Evolutionary conservation across 30 jellyfish, hydroid and myxozoan genomes (phyloP).

Genomic region (Hydra vulgaris): DNA sequence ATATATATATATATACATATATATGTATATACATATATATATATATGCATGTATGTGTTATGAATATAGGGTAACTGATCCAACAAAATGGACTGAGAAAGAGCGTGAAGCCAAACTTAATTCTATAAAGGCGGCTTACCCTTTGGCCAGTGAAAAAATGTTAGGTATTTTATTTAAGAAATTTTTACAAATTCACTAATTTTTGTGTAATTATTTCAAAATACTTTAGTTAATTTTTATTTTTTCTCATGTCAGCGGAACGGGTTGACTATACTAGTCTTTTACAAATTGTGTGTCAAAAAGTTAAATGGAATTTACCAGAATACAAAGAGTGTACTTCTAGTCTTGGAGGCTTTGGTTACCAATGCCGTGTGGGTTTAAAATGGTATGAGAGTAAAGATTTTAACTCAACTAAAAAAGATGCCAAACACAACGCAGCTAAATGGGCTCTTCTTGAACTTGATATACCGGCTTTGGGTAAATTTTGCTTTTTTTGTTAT

Average conservation of each 20-base stretch:
- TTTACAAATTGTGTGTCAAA: slow-evolving; percentile 68
- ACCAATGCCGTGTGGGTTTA: slow-evolving; percentile 28
- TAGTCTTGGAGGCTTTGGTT: slow-evolving; percentile 53
- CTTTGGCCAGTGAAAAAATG: slow-evolving; percentile 42
- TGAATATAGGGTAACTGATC: slow-evolving; percentile 48
- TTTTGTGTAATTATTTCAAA: too few species aligned
- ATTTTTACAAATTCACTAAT: too few species aligned
- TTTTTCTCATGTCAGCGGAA: slow-evolving; percentile 25
- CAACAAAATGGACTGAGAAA: slow-evolving; percentile 72
- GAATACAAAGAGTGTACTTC: slow-evolving; percentile 39
- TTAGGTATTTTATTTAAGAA: too few species aligned
- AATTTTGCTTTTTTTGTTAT: neutral
- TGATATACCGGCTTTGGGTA: slow-evolving; percentile 51
- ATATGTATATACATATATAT: too few species aligned
- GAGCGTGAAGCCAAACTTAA: slow-evolving; percentile 55
- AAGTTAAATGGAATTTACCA: slow-evolving; percentile 49
- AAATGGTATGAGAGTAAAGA: slow-evolving; percentile 36
- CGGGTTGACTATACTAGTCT: slow-evolving; percentile 44
- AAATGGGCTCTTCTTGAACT: slow-evolving; percentile 67
- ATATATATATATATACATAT: too few species aligned
- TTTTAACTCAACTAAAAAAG: slow-evolving; percentile 36
- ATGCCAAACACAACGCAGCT: slow-evolving; percentile 55
- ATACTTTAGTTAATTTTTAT: too few species aligned
- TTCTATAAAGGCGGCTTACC: slow-evolving; percentile 38
- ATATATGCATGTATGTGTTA: neutral